These are phyloP conservation scores for Dasypolia templi DNA, from an alignment of 2,888 invertebrate genomes.

Conservation along the genomic window DNA sequence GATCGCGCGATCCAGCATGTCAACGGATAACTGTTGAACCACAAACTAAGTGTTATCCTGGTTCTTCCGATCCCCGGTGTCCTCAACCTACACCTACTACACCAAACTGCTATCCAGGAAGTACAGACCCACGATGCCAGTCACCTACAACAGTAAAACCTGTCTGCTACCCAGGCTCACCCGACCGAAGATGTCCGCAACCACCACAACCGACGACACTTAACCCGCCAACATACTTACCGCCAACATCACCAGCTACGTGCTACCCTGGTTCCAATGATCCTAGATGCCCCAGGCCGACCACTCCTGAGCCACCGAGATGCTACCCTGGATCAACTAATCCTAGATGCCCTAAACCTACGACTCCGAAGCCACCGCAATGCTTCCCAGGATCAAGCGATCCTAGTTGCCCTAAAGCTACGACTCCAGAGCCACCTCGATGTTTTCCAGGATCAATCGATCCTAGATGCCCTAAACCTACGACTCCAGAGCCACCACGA, in stretches of 20 bases:
- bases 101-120: conserved; percentile 51
- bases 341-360: conserved; percentile 67
- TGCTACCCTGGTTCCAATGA: conserved; percentile 66
- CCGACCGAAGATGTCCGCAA: conserved; percentile 63
- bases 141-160: conserved; percentile 43
- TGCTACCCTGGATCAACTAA: conserved; percentile 71
- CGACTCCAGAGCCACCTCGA: conserved; percentile 57
- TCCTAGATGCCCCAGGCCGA: conserved; percentile 70
- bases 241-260: conserved; percentile 69
- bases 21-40: conserved; percentile 73
- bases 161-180: conserved; percentile 56
- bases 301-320: conserved; percentile 64
- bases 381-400: conserved; percentile 73
- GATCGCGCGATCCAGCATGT: conserved; percentile 79
- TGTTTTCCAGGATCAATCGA: conserved; percentile 73
- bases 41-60: conserved; percentile 75
- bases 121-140: conserved; percentile 52
- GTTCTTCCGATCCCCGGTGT: conserved; percentile 76
- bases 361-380: conserved; percentile 63
- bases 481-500: conserved; percentile 25
- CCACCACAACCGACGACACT: conserved; percentile 52
- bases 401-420: conserved; percentile 66
- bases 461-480: conserved; percentile 69
- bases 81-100: conserved; percentile 63
- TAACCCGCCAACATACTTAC: conserved; percentile 67